Conservation (phyloP, 2,113 vertebrate species). For the Odontophorus gujanensis region DNA sequence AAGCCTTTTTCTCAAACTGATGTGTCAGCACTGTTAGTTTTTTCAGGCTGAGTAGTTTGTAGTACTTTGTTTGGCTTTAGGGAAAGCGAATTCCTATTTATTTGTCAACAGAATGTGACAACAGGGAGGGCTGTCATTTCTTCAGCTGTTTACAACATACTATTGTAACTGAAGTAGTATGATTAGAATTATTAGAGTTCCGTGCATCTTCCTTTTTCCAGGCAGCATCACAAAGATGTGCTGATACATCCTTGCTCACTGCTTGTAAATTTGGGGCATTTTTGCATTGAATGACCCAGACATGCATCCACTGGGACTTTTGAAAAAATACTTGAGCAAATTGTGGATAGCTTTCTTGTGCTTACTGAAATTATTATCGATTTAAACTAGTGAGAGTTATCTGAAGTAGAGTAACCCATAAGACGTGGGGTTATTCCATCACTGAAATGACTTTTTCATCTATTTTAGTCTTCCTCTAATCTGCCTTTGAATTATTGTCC, state of each 20-base stretch:
- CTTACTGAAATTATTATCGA: background rate
- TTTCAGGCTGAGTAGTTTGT: background rate
- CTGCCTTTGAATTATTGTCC: background rate
- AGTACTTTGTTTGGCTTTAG: background rate
- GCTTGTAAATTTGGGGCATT: background rate
- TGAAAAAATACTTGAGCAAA: background rate
- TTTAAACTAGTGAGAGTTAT: background rate
- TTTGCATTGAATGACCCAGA: background rate
- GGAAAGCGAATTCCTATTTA: background rate
- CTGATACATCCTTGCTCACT: background rate
- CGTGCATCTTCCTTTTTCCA: background rate
- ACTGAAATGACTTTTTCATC: background rate
- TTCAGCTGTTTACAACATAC: background rate
- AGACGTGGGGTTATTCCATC: background rate
- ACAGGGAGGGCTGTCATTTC: background rate
- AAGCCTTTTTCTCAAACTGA: background rate
- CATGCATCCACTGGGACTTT: background rate
- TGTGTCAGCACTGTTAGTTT: background rate
- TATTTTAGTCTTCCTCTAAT: background rate
- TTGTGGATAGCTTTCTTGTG: fast-evolving
- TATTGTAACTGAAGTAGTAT: background rate
- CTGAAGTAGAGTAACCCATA: background rate
- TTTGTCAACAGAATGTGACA: background rate
- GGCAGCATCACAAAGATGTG: background rate
- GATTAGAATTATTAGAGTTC: background rate